Base-by-base conservation (phyloP, 1,140 invertebrate species). In the Eriosoma lanigerum region DNA sequence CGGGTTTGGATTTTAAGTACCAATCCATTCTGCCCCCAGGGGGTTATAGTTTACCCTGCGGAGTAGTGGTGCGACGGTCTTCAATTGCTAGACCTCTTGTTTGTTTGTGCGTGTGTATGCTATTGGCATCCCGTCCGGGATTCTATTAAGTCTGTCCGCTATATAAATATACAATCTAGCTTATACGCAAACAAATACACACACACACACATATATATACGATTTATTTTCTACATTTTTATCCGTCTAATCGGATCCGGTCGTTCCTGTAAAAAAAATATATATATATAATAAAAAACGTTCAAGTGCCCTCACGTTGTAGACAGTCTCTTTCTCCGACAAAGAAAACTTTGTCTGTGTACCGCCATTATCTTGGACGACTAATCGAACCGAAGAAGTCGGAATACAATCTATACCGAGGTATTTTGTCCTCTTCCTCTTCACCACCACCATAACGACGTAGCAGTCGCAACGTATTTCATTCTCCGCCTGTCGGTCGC, bases 361-460 rank as follows among this genome's bases (percentile, higher is more conserved):
- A 78, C 56, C 54, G 75, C 75, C 75, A 78, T 78, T 78, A 78
- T 78, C 29, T 78, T 21, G 54, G 56, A 60, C 52, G 56, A 60
- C 52, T 78, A 78, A 78, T 78, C 75, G 75, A 78, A 78, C 75
- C 75, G 54, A 78, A 78, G 75, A 60, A 58, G 75, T 58, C 32
- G n/a, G 52, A 78, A 60, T 78, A 78, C 52, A 78, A 62, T 62
- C 56, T 78, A 26, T 76, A 56, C 24, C 38, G 21, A 62, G 21
- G 75, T 46, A 76, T 78, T 78, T 78, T 72, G 38, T 10, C 21
- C 58, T 62, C 58, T 62, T 46, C 24, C 38, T 26, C 38, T n/a
- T n/a, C 29, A n/a, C 29, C 48, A 32, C 46, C 21, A n/a, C 8
- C 4, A 19, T 48, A 15, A 1, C 52, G 3, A 38, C 32, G 32